Percentiles rank a stretch among this genome's conserved stretches.
Conservation (phyloP, 2,888 invertebrate species). For the Sphecodes monilicornis region DNA sequence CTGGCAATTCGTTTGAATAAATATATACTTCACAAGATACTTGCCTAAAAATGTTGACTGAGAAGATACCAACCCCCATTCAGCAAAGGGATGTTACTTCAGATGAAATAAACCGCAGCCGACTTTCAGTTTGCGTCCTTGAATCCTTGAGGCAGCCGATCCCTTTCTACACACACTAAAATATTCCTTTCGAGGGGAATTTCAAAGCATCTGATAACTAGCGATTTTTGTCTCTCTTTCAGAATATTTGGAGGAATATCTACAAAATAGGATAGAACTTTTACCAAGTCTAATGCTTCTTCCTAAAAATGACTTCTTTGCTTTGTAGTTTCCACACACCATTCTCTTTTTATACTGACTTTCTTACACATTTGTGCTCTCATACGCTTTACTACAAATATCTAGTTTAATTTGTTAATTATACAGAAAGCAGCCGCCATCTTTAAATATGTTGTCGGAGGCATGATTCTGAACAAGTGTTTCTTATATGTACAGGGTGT, state of each 20-base stretch:
- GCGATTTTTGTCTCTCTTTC: conserved; percentile 43
- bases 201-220: conserved; percentile 36
- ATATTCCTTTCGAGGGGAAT: conserved; percentile 54
- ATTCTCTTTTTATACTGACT: no score
- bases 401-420: no score
- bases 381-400: no score
- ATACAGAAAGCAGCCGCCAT: no score
- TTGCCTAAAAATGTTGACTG: neutral
- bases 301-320: neutral
- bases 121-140: conserved; percentile 51
- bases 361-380: no score
- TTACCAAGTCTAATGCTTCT: neutral
- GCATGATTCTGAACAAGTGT: no score
- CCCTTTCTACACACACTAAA: conserved; percentile 32
- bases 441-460: no score
- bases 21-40: neutral
- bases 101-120: conserved; percentile 41
- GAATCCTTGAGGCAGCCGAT: conserved; percentile 24
- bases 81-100: conserved; percentile 24
- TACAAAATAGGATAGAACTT: neutral
- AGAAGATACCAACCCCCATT: neutral
- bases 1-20: neutral
- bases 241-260: neutral
- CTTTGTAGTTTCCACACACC: no score
- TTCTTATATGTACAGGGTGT: no score